A percentile compares a stretch with the other conserved stretches of the same genome.
Conservation (phyloP, 2,888 invertebrate species). For the Drosophila percnosoma region DNA sequence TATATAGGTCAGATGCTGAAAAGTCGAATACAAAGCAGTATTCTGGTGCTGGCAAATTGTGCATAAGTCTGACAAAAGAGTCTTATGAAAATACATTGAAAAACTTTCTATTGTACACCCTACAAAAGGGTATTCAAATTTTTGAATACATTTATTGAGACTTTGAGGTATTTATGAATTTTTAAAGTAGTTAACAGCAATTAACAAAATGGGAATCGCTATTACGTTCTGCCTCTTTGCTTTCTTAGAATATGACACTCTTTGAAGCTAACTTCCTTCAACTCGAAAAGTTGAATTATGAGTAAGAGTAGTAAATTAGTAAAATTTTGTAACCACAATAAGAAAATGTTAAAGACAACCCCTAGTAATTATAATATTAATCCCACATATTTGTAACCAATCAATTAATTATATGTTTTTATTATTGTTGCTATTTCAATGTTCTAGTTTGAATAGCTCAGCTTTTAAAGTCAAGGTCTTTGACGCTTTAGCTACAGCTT, state of each 20-base stretch:
- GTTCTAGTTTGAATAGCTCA: neutral
- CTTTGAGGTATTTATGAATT: neutral
- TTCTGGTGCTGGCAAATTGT: slow-evolving; percentile 47
- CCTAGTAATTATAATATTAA: neutral
- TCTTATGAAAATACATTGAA: slow-evolving; percentile 2
- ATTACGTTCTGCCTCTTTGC: neutral
- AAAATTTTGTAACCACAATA: neutral
- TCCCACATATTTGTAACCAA: neutral
- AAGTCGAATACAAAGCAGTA: slow-evolving; percentile 15
- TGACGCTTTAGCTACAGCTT: neutral
- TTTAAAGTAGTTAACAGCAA: neutral
- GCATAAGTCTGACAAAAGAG: slow-evolving; percentile 39
- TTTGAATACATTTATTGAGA: neutral
- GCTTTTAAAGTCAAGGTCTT: neutral
- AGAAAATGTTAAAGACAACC: neutral
- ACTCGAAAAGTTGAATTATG: neutral
- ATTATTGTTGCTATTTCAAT: neutral
- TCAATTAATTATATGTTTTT: neutral
- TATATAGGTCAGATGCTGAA: slow-evolving; percentile 24
- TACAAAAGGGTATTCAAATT: neutral
- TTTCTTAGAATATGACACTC: neutral
- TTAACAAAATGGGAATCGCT: neutral
- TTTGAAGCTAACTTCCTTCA: neutral
- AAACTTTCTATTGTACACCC: slow-evolving; percentile 3
- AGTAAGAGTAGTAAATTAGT: neutral